These are phyloP conservation scores for Tetrao urogallus DNA, from an alignment of 2,113 vertebrate species.

Conservation along the genomic window DNA sequence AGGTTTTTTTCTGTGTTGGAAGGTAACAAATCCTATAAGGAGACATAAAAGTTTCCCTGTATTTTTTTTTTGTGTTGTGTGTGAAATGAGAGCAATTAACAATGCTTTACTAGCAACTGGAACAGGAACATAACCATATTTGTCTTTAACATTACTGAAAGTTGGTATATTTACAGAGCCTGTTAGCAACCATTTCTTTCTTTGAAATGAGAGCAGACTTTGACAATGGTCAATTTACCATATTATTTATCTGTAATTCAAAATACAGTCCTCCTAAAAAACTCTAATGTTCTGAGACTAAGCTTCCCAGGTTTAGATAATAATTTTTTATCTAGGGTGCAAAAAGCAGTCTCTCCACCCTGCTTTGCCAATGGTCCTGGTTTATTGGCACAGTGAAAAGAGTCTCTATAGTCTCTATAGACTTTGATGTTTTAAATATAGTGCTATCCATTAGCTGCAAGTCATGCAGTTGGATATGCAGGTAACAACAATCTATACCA, in stretches of 20 bases:
- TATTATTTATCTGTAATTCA: background rate
- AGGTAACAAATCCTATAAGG: background rate
- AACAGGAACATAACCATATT: background rate
- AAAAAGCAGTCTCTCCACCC: background rate
- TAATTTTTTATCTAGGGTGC: background rate
- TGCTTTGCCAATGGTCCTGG: background rate
- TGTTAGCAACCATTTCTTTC: background rate
- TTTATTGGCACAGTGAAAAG: background rate
- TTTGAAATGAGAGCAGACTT: background rate
- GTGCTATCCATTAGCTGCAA: background rate
- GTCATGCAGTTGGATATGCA: background rate
- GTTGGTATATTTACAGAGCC: background rate
- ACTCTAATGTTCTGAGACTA: background rate
- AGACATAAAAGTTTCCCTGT: background rate
- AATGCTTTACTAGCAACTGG: background rate
- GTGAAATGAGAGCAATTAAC: background rate
- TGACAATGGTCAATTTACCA: background rate
- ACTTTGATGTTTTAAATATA: background rate
- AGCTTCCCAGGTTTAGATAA: background rate
- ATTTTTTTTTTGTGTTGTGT: background rate
- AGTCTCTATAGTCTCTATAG: background rate
- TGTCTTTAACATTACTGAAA: background rate
- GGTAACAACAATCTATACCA: background rate
- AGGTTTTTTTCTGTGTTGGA: background rate
- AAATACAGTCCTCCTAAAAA: background rate